Evolutionary conservation across 2,113 vertebrate species (phyloP).

Genomic region (Melanerpes aurifrons): DNA sequence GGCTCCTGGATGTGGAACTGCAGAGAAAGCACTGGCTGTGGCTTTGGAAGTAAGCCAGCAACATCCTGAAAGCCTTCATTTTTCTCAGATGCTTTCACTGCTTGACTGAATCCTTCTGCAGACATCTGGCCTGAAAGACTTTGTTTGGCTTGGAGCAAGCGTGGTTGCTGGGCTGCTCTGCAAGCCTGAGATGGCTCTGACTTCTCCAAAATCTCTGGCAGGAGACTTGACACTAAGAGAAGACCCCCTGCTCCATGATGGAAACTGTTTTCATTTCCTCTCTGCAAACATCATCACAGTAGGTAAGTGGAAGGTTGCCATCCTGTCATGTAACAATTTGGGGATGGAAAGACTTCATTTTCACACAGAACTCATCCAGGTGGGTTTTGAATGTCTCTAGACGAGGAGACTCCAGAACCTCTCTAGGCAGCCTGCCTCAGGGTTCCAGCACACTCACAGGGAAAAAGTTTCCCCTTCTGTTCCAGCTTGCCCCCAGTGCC

Average conservation of each 20-base stretch:
- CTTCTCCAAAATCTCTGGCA: slow-evolving; percentile 1
- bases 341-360: not conserved
- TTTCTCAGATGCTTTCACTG: not conserved
- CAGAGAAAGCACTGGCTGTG: not conserved
- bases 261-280: slow-evolving; percentile 41
- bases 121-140: not conserved
- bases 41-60: not conserved
- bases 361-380: not conserved
- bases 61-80: not conserved
- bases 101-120: not conserved
- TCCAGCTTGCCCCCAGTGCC: too few species aligned
- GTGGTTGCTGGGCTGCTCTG: not conserved
- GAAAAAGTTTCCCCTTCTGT: too few species aligned
- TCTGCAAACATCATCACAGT: slow-evolving; percentile 41
- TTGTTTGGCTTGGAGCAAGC: not conserved
- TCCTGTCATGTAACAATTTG: not conserved
- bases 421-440: too few species aligned
- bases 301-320: slow-evolving; percentile 32
- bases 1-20: not conserved
- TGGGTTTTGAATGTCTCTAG: too few species aligned
- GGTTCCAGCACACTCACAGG: too few species aligned
- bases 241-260: not conserved
- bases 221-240: slow-evolving; percentile 14
- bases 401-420: too few species aligned
- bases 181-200: slow-evolving; percentile 26